These are phyloP conservation scores for Cotesia glomerata DNA, from an alignment of 1,140 invertebrate genomes.

Conservation along the genomic window DNA sequence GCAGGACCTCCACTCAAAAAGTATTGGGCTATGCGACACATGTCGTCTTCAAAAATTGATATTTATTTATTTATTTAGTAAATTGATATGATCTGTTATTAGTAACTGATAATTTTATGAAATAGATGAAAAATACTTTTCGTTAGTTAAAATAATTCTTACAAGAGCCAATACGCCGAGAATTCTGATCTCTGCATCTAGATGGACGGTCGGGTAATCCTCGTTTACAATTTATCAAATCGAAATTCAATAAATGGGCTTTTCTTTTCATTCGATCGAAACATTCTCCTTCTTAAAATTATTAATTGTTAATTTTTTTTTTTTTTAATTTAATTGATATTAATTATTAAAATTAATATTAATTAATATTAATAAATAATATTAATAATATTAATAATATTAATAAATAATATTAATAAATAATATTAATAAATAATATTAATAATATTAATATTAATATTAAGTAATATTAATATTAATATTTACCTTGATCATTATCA, in stretches of 20 bases:
- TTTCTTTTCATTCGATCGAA: slow-evolving; percentile 23
- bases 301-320: not conserved
- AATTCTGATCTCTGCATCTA: slow-evolving; percentile 15
- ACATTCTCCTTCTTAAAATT: slow-evolving; percentile 1
- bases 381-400: too few species aligned
- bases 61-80: too few species aligned
- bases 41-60: slow-evolving; percentile 39
- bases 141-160: not conserved
- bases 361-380: too few species aligned
- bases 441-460: too few species aligned
- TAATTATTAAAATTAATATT: too few species aligned
- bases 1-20: slow-evolving; percentile 46
- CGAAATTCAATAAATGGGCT: slow-evolving; percentile 22
- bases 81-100: not conserved
- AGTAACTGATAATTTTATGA: too few species aligned
- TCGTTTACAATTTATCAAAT: slow-evolving; percentile 22
- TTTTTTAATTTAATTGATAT: too few species aligned
- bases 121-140: too few species aligned
- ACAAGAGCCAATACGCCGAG: not conserved
- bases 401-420: too few species aligned
- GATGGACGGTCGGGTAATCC: slow-evolving; percentile 20
- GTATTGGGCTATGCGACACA: slow-evolving; percentile 46
- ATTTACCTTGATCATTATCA: slow-evolving; percentile 28
- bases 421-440: too few species aligned
- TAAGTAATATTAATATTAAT: too few species aligned